phyloP scores from a whole-genome alignment of 2,797 vertebrate genomes.

The Momotus momota region DNA sequence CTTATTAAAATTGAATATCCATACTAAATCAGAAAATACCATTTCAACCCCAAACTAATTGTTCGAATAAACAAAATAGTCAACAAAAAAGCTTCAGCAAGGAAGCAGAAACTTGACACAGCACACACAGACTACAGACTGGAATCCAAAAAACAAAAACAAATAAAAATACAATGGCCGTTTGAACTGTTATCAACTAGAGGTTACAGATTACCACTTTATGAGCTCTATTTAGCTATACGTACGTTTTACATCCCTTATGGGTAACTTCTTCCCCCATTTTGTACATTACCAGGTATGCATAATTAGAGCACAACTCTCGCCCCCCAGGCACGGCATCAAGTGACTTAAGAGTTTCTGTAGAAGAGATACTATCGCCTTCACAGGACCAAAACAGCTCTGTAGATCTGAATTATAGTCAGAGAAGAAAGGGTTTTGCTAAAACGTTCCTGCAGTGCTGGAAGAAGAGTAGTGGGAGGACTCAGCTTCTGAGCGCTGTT shows the following conservation, averaged over 20 bases:
- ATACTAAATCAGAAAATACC: not conserved
- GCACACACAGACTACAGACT: not conserved
- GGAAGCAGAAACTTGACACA: not conserved
- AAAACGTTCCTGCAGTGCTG: conserved; percentile 5
- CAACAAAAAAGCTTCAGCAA: not conserved
- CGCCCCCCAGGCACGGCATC: not conserved
- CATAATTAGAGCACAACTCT: not conserved
- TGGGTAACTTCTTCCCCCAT: not conserved
- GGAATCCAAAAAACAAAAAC: not conserved
- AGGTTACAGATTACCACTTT: not conserved
- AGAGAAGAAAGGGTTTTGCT: not conserved
- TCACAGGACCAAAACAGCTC: not conserved
- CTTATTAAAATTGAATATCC: not conserved
- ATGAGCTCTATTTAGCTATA: not conserved
- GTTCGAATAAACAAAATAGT: not conserved
- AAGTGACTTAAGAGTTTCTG: conserved; percentile 17
- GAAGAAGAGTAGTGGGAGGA: conserved; percentile 35
- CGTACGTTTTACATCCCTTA: not conserved
- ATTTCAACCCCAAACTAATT: not conserved
- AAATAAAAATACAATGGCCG: not conserved
- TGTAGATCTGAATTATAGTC: conserved; percentile 28
- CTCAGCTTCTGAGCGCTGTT: not conserved
- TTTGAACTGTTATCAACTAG: not conserved
- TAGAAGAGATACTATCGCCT: conserved; percentile 25
- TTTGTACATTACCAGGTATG: not conserved